Evolutionary conservation across 2,113 vertebrate species (phyloP), one percentile per base, ranked within the genome.

Genomic region (Mesocricetus auratus): DNA sequence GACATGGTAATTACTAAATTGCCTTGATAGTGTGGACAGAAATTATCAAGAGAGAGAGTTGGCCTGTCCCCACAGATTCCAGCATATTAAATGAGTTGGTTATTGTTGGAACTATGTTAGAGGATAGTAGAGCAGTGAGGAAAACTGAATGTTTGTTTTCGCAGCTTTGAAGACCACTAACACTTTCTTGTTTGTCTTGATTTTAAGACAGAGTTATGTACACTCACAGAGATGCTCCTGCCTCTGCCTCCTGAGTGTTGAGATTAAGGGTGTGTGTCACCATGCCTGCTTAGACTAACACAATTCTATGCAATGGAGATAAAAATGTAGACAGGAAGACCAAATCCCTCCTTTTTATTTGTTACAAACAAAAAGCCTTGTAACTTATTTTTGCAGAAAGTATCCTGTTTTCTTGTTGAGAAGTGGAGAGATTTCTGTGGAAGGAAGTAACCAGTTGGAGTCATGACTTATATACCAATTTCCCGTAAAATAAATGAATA

Each of bases 401-500:
- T 68, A 78, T 75, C 81, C 29, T 90, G 8, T 89, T 91, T 91
- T 60, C 60, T 15, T 75, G 10, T 64, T 78, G 68, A 96, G 47
- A 75, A 81, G 60, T 53, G 82, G 62, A 75, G 66, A 62, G 64
- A 94, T 5, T 29, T 89, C 45, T 93, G 42, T n/a, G n/a, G 16
- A 68, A 71, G 36, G 5, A 53, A 7, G 21, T 91, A 24, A 92
- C 69, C 93, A 91, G 66, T 77, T 83, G 74, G 36, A 86, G 45
- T 42, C 36, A n/a, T 79, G 75, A 90, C 39, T 92, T 73, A 92
- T 5, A 69, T 39, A 79, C 3, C 19, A 39, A 45, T 3, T 93
- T 22, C 31, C 69, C 94, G 45, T 74, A 91, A 94, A 92, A 79
- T 93, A 58, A 94, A 93, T 58, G 64, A 74, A 74, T 17, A 83